Base-by-base conservation (phyloP, 2,797 vertebrate species). In the Rhinogobio ventralis region DNA sequence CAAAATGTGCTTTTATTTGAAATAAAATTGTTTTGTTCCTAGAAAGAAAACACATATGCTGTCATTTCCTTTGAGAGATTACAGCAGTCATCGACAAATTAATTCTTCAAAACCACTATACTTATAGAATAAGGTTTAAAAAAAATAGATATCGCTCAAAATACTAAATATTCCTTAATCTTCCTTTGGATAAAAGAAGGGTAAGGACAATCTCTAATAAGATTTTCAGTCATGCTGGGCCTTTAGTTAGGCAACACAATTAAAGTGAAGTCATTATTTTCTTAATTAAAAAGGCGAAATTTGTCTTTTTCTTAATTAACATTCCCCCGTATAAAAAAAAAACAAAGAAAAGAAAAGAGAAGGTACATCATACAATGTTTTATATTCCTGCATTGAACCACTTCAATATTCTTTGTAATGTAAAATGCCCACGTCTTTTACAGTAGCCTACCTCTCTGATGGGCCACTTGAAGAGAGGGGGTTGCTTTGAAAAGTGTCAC, bases 281-380 rank as follows among this genome's bases (percentile, higher is more conserved):
- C 60, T 75, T 86, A 86, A 86, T 83, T 83, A 86, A 86, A 86
- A 79, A n/a, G 28, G 46, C 46, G 36, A 46, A 82, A 82, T 73
- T n/a, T 2, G 4, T 73, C 13, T 4, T 49, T 74, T 74, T 83
- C 85, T 77, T 79, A 72, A 62, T 81, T 81, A 81, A 81, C 25
- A 46, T 73, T 62, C 28, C 53, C 36, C 39, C 45, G 25, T 49
- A 73, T 73, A 1, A 71, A 71, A 71, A 45, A 55, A 33, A 74
- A 62, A 6, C 28, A 28, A 68, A 71, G 25, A 30, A 25, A 74
- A 51, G 71, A 73, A 2, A 5, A 10, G 49, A 7, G 3, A 74
- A 74, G 13, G 8, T 39, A 36, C 30, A 75, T 36, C 1, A 36
- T n/a, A 36, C 49, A 55, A 2, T 55, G 4, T 76, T 42, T 57